Conservation (phyloP, 2,797 vertebrate species). For the Cichlasoma orientale region DNA sequence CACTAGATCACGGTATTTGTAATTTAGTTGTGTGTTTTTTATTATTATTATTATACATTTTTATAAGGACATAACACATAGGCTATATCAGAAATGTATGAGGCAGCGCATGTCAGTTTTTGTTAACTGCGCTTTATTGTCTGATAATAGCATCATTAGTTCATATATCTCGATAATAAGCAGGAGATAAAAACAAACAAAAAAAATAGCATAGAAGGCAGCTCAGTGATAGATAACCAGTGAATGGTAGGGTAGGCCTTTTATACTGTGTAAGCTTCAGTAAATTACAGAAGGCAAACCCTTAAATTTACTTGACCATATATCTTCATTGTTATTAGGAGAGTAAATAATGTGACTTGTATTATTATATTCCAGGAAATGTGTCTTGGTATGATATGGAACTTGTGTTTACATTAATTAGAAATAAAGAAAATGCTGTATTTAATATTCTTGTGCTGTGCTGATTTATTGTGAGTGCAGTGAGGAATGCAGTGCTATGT, state of each 20-base stretch:
- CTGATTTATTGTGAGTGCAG: conserved; percentile 14
- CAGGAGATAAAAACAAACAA: not conserved
- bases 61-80: not conserved
- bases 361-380: not conserved
- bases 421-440: conserved; percentile 36
- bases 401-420: conserved; percentile 13
- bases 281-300: not conserved
- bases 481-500: not conserved
- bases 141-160: not conserved
- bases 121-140: not conserved
- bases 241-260: not conserved
- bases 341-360: not conserved
- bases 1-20: conserved; percentile 23
- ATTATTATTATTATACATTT: not conserved
- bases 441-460: conserved; percentile 6
- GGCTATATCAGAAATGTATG: not conserved
- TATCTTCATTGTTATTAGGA: not conserved
- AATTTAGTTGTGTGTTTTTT: conserved; percentile 25
- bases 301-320: accelerated
- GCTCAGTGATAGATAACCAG: not conserved
- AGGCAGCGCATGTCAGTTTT: not conserved
- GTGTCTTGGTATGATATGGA: not conserved
- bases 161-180: not conserved
- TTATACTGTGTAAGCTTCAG: not conserved
- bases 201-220: not conserved